phyloP scores from a whole-genome alignment of 2,797 vertebrate genomes.

The Momotus momota region DNA sequence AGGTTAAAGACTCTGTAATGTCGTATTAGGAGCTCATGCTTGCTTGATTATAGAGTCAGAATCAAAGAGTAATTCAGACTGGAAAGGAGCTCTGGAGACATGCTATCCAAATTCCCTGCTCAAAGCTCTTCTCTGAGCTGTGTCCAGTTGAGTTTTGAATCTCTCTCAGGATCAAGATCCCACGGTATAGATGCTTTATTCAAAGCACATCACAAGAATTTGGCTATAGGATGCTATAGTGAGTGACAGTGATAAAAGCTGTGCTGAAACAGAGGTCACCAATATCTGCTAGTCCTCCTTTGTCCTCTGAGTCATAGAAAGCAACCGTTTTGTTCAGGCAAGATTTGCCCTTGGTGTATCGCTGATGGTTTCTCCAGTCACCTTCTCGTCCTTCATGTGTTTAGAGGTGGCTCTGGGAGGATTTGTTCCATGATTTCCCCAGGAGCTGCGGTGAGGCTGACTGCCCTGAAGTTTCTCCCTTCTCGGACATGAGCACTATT shows the following conservation, averaged over 20 bases:
- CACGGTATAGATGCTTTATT: background rate
- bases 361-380: background rate
- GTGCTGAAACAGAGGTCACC: background rate
- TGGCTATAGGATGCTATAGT: fast-evolving
- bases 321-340: background rate
- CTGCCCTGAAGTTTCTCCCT: background rate
- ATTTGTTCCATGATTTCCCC: background rate
- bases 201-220: background rate
- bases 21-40: background rate
- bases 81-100: background rate
- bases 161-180: background rate
- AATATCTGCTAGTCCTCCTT: background rate
- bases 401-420: background rate
- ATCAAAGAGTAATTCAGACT: background rate
- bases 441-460: background rate
- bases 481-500: background rate
- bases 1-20: background rate
- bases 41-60: background rate
- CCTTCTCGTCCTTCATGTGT: background rate
- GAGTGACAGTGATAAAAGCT: background rate
- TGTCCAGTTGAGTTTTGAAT: background rate
- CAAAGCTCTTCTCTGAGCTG: background rate
- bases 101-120: background rate
- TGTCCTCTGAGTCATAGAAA: background rate
- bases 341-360: background rate